Conservation (phyloP, 2,113 vertebrate genomes). For the Aphyosemion australe region DNA sequence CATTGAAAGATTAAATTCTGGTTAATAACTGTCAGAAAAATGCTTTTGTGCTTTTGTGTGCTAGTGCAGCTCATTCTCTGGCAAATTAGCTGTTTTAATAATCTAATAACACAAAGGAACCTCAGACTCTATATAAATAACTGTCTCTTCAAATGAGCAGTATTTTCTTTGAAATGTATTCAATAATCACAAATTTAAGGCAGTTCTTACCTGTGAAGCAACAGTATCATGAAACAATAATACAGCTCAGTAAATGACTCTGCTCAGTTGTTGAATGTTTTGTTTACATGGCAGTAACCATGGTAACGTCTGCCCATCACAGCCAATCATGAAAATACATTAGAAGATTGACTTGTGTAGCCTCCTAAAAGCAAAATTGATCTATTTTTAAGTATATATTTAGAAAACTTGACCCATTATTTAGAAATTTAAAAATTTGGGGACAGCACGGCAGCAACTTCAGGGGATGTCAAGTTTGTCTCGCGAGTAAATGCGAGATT, state of each 20-base stretch:
- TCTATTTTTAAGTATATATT: background rate
- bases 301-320: conserved; percentile 33
- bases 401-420: too few relatives aligned
- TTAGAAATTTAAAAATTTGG: background rate
- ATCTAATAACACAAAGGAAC: background rate
- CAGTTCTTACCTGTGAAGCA: conserved; percentile 17
- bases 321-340: too few relatives aligned
- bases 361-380: background rate
- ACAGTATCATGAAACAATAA: background rate
- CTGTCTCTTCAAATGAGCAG: background rate
- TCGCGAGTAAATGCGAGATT: conserved; percentile 64
- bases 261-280: background rate
- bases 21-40: background rate
- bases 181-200: background rate
- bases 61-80: background rate
- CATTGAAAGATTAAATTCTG: background rate
- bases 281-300: conserved; percentile 65
- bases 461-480: background rate
- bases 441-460: fast-evolving
- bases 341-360: fast-evolving
- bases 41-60: background rate
- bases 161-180: background rate
- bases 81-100: too few relatives aligned
- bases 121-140: too few relatives aligned
- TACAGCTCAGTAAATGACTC: background rate